These are phyloP conservation scores for Calameuta filiformis DNA, from an alignment of 2,888 invertebrate species.

Conservation along the genomic window DNA sequence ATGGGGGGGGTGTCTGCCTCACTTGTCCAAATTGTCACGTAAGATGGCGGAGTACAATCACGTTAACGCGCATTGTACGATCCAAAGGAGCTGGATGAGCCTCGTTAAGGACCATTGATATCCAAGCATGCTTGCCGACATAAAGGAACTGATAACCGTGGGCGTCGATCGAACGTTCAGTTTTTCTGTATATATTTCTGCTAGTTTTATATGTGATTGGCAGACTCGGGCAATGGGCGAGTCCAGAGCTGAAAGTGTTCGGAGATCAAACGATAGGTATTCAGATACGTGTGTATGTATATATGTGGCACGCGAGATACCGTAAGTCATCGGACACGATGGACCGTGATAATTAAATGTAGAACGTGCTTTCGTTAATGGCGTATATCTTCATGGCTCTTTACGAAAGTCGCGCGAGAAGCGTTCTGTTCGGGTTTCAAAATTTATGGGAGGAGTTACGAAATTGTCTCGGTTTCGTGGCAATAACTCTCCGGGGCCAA, in stretches of 20 bases:
- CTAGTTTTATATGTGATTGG: not conserved
- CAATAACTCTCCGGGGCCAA: constrained; percentile 24
- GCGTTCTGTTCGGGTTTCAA: not conserved
- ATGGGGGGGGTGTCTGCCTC: not conserved
- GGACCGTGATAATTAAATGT: not conserved
- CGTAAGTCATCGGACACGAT: not conserved
- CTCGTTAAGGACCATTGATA: constrained; percentile 4
- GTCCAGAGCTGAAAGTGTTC: not conserved
- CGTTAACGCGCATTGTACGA: constrained; percentile 5
- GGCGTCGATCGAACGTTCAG: not conserved
- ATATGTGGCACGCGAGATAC: not conserved
- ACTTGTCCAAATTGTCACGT: not conserved
- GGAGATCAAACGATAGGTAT: not conserved
- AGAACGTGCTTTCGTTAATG: not conserved
- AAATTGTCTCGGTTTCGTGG: not conserved
- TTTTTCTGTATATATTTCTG: not conserved
- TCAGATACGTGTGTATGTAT: not conserved
- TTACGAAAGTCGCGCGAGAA: not conserved
- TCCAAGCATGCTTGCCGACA: not conserved
- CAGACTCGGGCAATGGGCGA: not conserved
- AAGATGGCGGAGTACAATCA: not conserved
- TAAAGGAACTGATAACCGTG: not conserved
- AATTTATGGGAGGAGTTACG: not conserved
- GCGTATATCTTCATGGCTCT: not conserved
- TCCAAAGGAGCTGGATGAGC: not conserved